phyloP scores from a whole-genome alignment of 2,888 invertebrate species.

The Tiphia femorata region DNA sequence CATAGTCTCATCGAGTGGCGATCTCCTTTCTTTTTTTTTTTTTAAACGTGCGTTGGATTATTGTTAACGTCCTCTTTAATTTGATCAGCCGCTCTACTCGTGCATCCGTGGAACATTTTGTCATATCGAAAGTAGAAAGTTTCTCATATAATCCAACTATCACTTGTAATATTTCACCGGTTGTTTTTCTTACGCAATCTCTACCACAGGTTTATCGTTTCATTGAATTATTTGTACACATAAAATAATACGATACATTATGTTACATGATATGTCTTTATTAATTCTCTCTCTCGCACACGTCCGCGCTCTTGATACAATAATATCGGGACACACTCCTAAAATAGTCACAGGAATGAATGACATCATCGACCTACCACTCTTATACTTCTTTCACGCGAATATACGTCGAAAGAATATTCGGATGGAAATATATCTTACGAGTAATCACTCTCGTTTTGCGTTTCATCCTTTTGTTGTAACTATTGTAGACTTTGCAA shows the following conservation, averaged over 20 bases:
- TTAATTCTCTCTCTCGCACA: constrained; percentile 37
- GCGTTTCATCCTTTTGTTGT: no score
- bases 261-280: constrained; percentile 52
- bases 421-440: no score
- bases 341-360: constrained; percentile 62
- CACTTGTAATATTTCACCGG: constrained; percentile 34
- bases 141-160: constrained; percentile 14
- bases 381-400: constrained; percentile 47
- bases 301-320: constrained; percentile 39
- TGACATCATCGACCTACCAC: constrained; percentile 63
- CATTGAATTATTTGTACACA: constrained; percentile 65
- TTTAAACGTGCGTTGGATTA: no score
- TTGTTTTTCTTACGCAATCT: constrained; percentile 40
- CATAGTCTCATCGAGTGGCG: no score
- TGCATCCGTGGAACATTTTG: constrained; percentile 23
- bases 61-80: no score
- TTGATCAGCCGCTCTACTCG: no score
- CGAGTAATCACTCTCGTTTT: neutral
- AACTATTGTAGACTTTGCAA: no score
- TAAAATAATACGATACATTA: constrained; percentile 60
- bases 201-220: constrained; percentile 51
- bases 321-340: constrained; percentile 59
- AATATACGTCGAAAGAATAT: constrained; percentile 22
- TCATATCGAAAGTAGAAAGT: constrained; percentile 26
- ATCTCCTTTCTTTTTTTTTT: no score